A percentile compares a stretch with the other conserved stretches of the same genome.
Evolutionary conservation across 2,888 invertebrate species (phyloP).

Genomic region (Xestia c-nigrum): DNA sequence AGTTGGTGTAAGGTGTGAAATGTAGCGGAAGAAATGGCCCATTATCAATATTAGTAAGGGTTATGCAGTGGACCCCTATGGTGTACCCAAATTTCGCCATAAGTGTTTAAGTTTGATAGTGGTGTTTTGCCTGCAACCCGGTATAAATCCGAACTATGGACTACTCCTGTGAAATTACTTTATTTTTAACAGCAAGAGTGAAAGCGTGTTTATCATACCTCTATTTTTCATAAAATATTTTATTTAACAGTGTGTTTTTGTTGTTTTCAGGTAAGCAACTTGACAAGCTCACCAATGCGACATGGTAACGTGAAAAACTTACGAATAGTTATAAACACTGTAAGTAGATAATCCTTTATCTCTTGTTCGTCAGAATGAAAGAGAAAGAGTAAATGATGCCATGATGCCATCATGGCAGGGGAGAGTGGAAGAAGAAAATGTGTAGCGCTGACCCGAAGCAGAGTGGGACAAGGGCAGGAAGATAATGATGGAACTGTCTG

Average conservation of each 20-base stretch:
- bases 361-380: too few species aligned
- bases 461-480: too few species aligned
- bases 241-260: neutral
- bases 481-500: neutral
- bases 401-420: too few species aligned
- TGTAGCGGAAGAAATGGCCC: slow-evolving; percentile 21
- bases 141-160: neutral
- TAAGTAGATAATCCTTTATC: too few species aligned
- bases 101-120: neutral
- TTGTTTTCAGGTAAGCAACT: slow-evolving; percentile 54
- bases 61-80: neutral
- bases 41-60: neutral
- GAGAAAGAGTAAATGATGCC: too few species aligned
- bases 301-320: slow-evolving; percentile 31
- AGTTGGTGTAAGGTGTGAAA: slow-evolving; percentile 26
- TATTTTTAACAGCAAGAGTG: neutral
- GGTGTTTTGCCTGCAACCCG: neutral
- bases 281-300: accelerated
- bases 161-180: neutral
- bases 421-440: too few species aligned
- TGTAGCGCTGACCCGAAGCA: too few species aligned
- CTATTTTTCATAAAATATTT: neutral
- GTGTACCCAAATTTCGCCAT: neutral
- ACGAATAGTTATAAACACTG: neutral
- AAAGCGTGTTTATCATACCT: neutral